Evolutionary conservation across 2,888 invertebrate species (phyloP).

Genomic region (Lasius fuliginosus): DNA sequence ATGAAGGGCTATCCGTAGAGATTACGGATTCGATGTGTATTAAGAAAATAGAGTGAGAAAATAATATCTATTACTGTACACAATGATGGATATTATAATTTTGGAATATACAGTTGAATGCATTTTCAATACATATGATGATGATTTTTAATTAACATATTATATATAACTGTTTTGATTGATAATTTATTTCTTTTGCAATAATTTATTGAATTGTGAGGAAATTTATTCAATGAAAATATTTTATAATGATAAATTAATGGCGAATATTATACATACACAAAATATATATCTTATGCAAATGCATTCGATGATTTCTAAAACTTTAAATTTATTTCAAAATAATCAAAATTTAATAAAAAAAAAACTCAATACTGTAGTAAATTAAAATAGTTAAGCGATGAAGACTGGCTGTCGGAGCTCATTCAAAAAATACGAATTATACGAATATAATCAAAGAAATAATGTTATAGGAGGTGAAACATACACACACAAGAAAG

Average conservation of each 20-base stretch:
- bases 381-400: slow-evolving; percentile 25
- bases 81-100: slow-evolving; percentile 1
- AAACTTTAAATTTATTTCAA: slow-evolving; percentile 2
- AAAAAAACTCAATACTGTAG: slow-evolving; percentile 12
- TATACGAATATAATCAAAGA: slow-evolving; percentile 35
- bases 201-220: neutral
- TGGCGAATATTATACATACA: neutral
- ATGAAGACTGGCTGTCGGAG: slow-evolving; percentile 12
- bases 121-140: neutral
- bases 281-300: neutral
- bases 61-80: neutral
- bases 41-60: neutral
- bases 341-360: slow-evolving; percentile 44
- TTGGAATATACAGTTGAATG: neutral
- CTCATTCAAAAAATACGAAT: slow-evolving; percentile 18
- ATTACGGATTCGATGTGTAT: neutral
- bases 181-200: neutral
- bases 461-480: neutral
- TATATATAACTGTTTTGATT: neutral
- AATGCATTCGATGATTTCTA: neutral
- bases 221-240: neutral
- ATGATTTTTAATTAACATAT: neutral
- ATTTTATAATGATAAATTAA: slow-evolving; percentile 21
- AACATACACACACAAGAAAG: neutral
- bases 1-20: neutral